Evolutionary conservation across 2,113 vertebrate species (phyloP).

Genomic region (Saccopteryx bilineata): DNA sequence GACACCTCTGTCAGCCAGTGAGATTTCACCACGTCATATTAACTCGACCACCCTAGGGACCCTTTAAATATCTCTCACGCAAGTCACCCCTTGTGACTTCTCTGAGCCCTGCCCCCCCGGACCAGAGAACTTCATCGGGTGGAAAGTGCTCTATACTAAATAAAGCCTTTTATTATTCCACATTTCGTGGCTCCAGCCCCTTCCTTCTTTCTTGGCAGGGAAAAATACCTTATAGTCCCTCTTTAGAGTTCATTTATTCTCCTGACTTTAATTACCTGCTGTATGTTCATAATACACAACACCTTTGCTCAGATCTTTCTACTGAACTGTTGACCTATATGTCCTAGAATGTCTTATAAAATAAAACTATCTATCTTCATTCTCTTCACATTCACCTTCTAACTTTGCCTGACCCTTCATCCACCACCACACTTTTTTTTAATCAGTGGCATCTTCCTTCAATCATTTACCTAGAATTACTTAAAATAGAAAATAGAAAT

Average conservation of each 20-base stretch:
- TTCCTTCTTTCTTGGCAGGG: too few relatives aligned
- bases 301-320: neutral
- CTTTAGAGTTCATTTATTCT: neutral
- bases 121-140: too few relatives aligned
- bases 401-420: neutral
- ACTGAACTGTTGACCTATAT: neutral
- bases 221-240: neutral
- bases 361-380: neutral
- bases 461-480: neutral
- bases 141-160: too few relatives aligned
- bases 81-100: too few relatives aligned
- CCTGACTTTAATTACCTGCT: neutral
- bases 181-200: too few relatives aligned
- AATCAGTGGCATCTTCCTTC: neutral
- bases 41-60: too few relatives aligned
- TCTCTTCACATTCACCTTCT: neutral
- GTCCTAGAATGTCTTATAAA: neutral
- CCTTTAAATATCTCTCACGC: too few relatives aligned
- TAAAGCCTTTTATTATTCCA: too few relatives aligned
- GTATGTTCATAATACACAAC: neutral
- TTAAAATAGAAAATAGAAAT: neutral
- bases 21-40: too few relatives aligned
- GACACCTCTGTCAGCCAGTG: too few relatives aligned
- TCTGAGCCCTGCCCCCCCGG: too few relatives aligned
- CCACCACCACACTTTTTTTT: neutral